Percentiles rank a stretch among this genome's conserved stretches.
These are phyloP conservation scores for Salarias fasciatus DNA, from an alignment of 2,797 vertebrate species.

Conservation along the genomic window DNA sequence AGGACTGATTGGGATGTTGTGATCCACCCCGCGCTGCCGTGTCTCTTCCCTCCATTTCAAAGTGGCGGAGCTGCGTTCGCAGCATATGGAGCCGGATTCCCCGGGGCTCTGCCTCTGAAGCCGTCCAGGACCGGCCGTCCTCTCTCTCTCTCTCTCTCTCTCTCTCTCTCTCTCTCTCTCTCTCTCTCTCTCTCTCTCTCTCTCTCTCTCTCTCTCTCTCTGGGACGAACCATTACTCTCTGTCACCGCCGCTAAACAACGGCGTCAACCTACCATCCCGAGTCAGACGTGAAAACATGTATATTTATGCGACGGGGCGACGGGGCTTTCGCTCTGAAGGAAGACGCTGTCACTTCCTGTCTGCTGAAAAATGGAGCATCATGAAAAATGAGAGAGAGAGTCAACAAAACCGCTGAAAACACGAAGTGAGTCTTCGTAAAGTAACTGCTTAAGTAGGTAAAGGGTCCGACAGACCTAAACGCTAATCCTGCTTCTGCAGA, in stretches of 20 bases:
- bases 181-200: no score
- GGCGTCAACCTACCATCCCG: constrained; percentile 68
- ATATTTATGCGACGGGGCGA: constrained; percentile 36
- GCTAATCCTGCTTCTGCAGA: no score
- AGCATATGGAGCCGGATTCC: constrained; percentile 63
- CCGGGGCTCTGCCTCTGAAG: constrained; percentile 65
- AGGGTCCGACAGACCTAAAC: no score
- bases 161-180: no score
- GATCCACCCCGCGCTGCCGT: no score
- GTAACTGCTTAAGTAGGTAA: no score
- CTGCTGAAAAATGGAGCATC: constrained; percentile 42
- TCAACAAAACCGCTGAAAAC: no score
- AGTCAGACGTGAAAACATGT: constrained; percentile 55
- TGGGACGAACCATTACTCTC: constrained; percentile 66
- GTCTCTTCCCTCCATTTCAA: constrained; percentile 27
- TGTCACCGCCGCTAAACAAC: constrained; percentile 69
- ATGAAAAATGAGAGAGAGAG: constrained; percentile 47
- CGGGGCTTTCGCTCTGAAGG: constrained; percentile 50
- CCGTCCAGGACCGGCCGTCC: constrained; percentile 45
- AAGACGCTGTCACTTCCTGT: constrained; percentile 40
- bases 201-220: no score
- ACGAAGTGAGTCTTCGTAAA: no score
- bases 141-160: no score
- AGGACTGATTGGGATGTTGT: no score
- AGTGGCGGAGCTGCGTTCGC: constrained; percentile 17